phyloP scores from a whole-genome alignment of 2,113 vertebrate genomes.

The Telmatochromis sp. region DNA sequence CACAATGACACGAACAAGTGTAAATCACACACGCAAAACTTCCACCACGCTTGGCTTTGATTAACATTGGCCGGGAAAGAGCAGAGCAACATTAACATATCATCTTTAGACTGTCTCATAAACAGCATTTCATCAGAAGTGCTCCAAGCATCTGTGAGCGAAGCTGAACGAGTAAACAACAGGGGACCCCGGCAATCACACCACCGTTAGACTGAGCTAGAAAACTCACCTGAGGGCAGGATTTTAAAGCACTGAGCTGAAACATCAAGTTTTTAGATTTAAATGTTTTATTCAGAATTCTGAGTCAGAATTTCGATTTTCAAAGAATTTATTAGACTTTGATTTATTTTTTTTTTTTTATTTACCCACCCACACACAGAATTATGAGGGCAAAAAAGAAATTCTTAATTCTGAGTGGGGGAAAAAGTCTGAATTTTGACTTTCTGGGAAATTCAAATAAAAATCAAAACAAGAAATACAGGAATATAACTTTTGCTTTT shows the following conservation, averaged over 20 bases:
- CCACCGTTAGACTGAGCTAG: not conserved
- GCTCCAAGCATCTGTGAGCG: constrained; percentile 23
- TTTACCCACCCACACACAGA: not conserved
- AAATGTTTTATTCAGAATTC: not conserved
- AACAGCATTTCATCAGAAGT: constrained; percentile 51
- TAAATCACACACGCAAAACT: not conserved
- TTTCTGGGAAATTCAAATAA: not conserved
- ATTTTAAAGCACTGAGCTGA: not conserved
- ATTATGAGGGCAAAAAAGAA: not conserved
- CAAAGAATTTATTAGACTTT: not conserved
- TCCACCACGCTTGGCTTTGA: constrained; percentile 20
- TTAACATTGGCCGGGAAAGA: constrained; percentile 16
- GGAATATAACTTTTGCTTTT: not conserved
- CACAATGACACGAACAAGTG: not conserved
- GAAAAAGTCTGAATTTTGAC: not conserved
- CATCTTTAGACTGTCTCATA: constrained; percentile 27
- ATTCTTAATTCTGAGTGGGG: not conserved
- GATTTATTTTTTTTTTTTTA: not conserved
- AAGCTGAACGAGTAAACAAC: constrained; percentile 39
- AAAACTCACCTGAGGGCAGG: not conserved
- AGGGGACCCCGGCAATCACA: constrained; percentile 1
- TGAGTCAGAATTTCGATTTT: not conserved
- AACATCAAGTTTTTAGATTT: not conserved
- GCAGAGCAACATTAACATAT: constrained; percentile 18
- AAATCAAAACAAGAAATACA: not conserved